Evolutionary conservation across 2,797 vertebrate genomes (phyloP).

Genomic region (Merluccius polli): DNA sequence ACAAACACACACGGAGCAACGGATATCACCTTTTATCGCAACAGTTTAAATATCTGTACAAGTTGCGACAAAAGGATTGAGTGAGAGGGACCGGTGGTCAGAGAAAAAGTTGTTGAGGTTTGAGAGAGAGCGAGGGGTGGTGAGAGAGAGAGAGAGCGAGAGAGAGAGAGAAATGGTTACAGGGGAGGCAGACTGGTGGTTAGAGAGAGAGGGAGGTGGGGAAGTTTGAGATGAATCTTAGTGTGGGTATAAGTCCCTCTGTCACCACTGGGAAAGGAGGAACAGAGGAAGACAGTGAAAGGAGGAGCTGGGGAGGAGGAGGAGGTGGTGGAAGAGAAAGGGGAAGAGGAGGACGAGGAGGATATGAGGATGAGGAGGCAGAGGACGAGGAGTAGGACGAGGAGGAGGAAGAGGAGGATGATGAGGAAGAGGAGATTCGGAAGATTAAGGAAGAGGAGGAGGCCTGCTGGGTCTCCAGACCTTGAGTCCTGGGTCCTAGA

Average conservation of each 20-base stretch:
- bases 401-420: not conserved
- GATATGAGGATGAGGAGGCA: too few relatives aligned
- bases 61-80: not conserved
- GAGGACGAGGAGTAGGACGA: too few relatives aligned
- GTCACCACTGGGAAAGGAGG: too few relatives aligned
- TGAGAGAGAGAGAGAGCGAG: not conserved
- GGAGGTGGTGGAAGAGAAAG: too few relatives aligned
- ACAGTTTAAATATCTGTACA: too few relatives aligned
- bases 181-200: not conserved
- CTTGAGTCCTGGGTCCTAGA: not conserved
- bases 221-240: not conserved
- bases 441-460: not conserved
- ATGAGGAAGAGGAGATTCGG: not conserved
- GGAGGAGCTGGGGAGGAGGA: too few relatives aligned
- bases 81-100: not conserved
- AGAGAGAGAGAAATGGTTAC: constrained; percentile 58
- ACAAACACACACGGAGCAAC: too few relatives aligned
- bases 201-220: not conserved
- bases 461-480: not conserved
- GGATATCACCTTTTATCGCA: too few relatives aligned
- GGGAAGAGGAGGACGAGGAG: too few relatives aligned
- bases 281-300: too few relatives aligned
- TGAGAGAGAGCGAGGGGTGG: too few relatives aligned
- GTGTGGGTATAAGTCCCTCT: not conserved
- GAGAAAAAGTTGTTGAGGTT: too few relatives aligned